Evolutionary conservation across 2,113 vertebrate species (phyloP).

Genomic region (Dryoscopus gambensis): DNA sequence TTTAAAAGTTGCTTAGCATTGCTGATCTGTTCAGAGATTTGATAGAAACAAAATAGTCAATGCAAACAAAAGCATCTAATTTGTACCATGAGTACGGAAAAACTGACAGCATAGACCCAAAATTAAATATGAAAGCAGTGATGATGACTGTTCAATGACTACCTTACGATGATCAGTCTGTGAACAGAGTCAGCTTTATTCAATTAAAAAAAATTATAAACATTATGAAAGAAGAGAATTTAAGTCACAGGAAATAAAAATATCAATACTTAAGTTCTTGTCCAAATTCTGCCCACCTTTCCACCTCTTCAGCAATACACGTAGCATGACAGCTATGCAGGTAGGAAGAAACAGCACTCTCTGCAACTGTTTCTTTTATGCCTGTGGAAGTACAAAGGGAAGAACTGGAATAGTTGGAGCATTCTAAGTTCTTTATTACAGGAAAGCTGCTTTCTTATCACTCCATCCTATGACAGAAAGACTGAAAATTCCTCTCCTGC

Average conservation of each 20-base stretch:
- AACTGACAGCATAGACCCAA: background rate
- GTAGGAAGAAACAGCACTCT: background rate
- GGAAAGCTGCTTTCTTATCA: background rate
- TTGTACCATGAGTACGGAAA: background rate
- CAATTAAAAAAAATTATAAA: background rate
- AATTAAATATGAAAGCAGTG: background rate
- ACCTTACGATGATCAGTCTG: background rate
- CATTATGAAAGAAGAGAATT: background rate
- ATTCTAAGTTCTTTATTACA: background rate
- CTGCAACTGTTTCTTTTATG: background rate
- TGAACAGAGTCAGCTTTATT: background rate
- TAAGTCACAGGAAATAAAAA: background rate
- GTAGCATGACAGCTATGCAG: background rate
- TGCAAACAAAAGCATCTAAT: background rate
- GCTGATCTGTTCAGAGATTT: background rate
- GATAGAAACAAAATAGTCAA: background rate
- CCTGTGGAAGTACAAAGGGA: background rate
- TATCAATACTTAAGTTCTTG: background rate
- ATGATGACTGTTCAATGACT: background rate
- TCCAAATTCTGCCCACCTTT: background rate
- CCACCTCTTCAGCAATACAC: background rate
- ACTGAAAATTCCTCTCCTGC: background rate
- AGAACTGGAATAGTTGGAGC: background rate
- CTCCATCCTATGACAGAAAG: fast-evolving
- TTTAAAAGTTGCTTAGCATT: background rate